phyloP scores from a whole-genome alignment of 2,797 vertebrate genomes.

The Trematomus bernacchii region DNA sequence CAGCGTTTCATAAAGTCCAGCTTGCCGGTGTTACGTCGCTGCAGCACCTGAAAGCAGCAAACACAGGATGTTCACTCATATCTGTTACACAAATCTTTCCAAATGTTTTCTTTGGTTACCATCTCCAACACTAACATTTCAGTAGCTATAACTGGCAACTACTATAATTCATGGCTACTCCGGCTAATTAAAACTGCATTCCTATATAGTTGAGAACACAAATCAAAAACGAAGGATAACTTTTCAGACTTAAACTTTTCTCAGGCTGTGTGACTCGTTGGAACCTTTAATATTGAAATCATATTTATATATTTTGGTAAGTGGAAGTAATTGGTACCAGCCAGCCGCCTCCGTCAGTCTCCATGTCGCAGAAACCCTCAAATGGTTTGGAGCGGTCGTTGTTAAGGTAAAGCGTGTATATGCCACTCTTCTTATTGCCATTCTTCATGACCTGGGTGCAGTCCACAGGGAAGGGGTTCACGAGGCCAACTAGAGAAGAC shows the following conservation, averaged over 20 bases:
- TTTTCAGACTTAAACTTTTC: not conserved
- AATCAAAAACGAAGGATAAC: not conserved
- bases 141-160: not conserved
- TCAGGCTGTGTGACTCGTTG: not conserved
- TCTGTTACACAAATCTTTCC: constrained; percentile 28
- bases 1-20: constrained; percentile 93
- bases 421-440: constrained; percentile 79
- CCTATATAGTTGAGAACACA: not conserved
- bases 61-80: constrained; percentile 23
- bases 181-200: not conserved
- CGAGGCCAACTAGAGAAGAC: constrained; percentile 75
- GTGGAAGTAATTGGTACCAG: constrained; percentile 74
- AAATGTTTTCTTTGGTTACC: not conserved
- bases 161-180: not conserved
- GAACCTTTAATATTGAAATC: not conserved
- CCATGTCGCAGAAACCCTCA: constrained; percentile 92
- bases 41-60: constrained; percentile 86
- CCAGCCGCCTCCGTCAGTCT: constrained; percentile 91
- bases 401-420: constrained; percentile 87
- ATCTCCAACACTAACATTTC: not conserved
- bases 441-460: constrained; percentile 89
- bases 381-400: constrained; percentile 79
- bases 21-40: constrained; percentile 87
- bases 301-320: not conserved
- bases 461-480: constrained; percentile 86